Percentiles rank a stretch among this genome's conserved stretches.
Conservation (phyloP, 2,888 invertebrate genomes). For the Oxystoma pomonae region DNA sequence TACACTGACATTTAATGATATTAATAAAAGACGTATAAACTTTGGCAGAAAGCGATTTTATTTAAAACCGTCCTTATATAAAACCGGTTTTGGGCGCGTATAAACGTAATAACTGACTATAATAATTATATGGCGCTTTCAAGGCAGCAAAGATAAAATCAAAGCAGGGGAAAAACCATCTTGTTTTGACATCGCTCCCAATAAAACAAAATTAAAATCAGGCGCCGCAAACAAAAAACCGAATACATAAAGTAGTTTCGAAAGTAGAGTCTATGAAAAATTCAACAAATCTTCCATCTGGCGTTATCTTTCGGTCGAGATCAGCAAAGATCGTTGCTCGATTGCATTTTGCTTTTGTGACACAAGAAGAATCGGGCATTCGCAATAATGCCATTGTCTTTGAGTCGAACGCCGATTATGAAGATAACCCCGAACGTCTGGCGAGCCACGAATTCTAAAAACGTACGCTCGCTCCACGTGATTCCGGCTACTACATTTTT, state of each 20-base stretch:
- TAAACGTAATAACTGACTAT: too few relatives aligned
- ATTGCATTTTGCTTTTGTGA: neutral
- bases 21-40: too few relatives aligned
- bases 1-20: too few relatives aligned
- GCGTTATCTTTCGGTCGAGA: neutral
- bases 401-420: neutral
- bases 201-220: neutral
- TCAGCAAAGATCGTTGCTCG: neutral
- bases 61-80: too few relatives aligned
- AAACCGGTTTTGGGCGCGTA: too few relatives aligned
- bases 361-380: neutral
- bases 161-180: too few relatives aligned
- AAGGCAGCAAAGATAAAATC: too few relatives aligned
- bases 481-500: neutral
- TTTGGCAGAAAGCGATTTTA: too few relatives aligned
- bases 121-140: too few relatives aligned
- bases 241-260: neutral
- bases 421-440: neutral
- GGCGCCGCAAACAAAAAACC: neutral
- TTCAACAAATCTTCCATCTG: neutral
- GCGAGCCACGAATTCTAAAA: neutral
- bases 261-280: neutral
- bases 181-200: too few relatives aligned
- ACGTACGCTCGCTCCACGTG: neutral
- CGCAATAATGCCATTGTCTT: neutral